A percentile compares a stretch with the other conserved stretches of the same genome.
Evolutionary conservation across 2,888 invertebrate species (phyloP).

Genomic region (Plutella xylostella): DNA sequence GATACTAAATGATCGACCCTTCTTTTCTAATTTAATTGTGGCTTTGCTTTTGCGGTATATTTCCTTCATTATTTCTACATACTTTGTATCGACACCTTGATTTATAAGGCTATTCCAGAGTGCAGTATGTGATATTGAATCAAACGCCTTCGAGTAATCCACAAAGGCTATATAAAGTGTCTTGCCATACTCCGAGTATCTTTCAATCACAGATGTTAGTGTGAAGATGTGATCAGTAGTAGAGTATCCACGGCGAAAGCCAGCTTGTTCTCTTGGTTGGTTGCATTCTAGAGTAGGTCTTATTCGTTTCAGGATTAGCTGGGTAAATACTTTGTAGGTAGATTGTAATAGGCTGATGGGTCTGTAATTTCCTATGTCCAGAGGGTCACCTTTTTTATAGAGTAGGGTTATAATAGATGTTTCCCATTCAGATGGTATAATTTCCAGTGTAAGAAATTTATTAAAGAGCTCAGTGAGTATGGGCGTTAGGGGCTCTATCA

Average conservation of each 20-base stretch:
- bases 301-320: not conserved
- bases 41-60: not conserved
- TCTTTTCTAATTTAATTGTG: not conserved
- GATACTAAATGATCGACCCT: not conserved
- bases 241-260: not conserved
- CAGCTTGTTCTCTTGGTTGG: not conserved
- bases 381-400: not conserved
- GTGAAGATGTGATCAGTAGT: not conserved
- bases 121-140: not conserved
- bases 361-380: not conserved
- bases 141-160: not conserved
- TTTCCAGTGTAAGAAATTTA: not conserved
- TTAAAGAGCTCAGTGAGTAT: not conserved
- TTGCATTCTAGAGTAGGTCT: not conserved
- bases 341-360: not conserved
- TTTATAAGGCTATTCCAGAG: not conserved
- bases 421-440: not conserved
- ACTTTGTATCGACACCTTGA: not conserved
- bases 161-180: not conserved
- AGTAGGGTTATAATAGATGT: not conserved
- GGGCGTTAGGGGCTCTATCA: not conserved
- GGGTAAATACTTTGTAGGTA: not conserved
- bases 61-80: not conserved
- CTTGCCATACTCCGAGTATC: not conserved
- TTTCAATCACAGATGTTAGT: not conserved